Base-by-base conservation (phyloP, 2,113 vertebrate genomes). In the Panthera tigris region DNA sequence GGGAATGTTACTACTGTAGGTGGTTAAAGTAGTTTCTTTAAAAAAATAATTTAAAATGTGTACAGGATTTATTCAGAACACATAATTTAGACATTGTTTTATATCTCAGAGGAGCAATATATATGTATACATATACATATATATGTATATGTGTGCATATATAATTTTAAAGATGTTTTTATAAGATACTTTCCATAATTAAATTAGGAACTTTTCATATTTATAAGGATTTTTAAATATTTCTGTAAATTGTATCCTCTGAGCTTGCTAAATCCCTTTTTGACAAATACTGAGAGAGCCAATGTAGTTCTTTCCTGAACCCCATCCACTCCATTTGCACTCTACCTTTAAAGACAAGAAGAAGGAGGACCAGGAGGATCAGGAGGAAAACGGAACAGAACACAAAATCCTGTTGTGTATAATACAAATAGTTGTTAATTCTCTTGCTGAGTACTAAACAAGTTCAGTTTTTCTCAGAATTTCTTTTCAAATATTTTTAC, bases 11-110 rank as follows among this genome's bases (percentile, higher is more conserved):
- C 1, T 89, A 82, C 33, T 89, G 89, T 90, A 11, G 36, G 48
- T 95, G 7, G 78, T 92, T 97, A 96, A 91, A 95, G 0, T 97
- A 68, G 50, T 7, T 65, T 89, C 25, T 74, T 88, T 71, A 6
- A 27, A 31, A 48, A 79, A 1, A 4, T 4, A 2, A 1, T 52
- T 97, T 93, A 48, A 13, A 90, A 55, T 95, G 0, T 85, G 14
- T 92, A n/a, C 33, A 39, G 25, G n/a, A 73, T 81, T 85, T 82
- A 93, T 61, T 92, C 29, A 68, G 55, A 39, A 84, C 5, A 76
- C 3, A 48, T n/a, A 94, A 90, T 50, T 91, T 87, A 65, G 27
- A 41, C 74, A 57, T 36, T 50, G 4, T 19, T 86, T 87, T 74
- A 69, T 55, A 29, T 87, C 29, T 50, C 25, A 91, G 66, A 78